These are phyloP conservation scores for Athalia rosae DNA, from an alignment of 2,888 invertebrate genomes.

Conservation along the genomic window DNA sequence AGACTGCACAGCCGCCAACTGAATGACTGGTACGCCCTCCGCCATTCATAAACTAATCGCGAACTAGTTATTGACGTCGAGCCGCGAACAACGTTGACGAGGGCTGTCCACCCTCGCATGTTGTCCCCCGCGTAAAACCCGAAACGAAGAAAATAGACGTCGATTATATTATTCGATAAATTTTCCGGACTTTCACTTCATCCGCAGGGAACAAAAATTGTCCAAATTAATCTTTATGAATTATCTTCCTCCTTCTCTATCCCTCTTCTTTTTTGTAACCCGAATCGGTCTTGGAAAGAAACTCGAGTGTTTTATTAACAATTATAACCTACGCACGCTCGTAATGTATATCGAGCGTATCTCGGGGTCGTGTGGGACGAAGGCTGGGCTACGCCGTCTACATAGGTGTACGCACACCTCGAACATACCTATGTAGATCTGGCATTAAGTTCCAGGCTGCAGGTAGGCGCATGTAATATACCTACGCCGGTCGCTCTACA, in stretches of 20 bases:
- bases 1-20: neutral
- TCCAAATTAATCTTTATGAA: neutral
- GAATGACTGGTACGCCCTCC: conserved; percentile 1
- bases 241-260: neutral
- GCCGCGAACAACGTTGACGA: neutral
- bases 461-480: too few relatives aligned
- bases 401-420: too few relatives aligned
- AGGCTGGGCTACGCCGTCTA: too few relatives aligned
- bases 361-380: too few relatives aligned
- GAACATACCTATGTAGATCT: too few relatives aligned
- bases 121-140: too few relatives aligned
- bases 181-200: too few relatives aligned
- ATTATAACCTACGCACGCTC: conserved; percentile 17
- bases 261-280: neutral
- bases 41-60: conserved; percentile 44
- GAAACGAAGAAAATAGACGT: too few relatives aligned
- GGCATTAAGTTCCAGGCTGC: too few relatives aligned
- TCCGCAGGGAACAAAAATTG: neutral
- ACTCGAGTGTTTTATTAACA: conserved; percentile 1
- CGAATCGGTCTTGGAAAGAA: neutral
- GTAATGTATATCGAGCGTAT: neutral
- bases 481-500: neutral
- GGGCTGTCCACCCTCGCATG: neutral
- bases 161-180: too few relatives aligned
- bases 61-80: conserved; percentile 38